phyloP scores from a whole-genome alignment of 2,797 vertebrate species.

The Phyllotis vaccarum region DNA sequence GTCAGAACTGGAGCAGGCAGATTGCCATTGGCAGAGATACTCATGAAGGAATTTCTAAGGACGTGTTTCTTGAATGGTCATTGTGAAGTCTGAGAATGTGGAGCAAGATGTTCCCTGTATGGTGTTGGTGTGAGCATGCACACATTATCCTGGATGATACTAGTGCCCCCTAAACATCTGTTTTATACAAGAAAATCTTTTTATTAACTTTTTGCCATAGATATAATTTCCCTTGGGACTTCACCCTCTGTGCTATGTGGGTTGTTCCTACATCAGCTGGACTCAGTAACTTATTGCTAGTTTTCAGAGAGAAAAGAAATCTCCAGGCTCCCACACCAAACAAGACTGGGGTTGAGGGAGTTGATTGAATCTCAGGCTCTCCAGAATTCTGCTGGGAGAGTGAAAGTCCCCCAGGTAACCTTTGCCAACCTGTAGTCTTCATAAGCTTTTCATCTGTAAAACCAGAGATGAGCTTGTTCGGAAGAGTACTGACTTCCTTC shows the following conservation, averaged over 20 bases:
- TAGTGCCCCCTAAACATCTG: no score
- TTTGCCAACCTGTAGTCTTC: slow-evolving; percentile 32
- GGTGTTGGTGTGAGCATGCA: neutral
- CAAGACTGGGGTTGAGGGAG: slow-evolving; percentile 52
- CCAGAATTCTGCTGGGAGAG: slow-evolving; percentile 23
- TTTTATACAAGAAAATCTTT: neutral
- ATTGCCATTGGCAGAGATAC: neutral
- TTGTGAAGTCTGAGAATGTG: neutral
- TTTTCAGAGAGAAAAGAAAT: neutral
- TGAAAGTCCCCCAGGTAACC: slow-evolving; percentile 24
- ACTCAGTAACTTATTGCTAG: slow-evolving; percentile 40
- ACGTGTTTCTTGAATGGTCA: neutral
- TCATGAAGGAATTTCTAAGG: neutral
- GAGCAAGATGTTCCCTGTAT: neutral
- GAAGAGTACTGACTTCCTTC: neutral
- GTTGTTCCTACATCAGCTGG: neutral
- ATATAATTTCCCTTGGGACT: neutral
- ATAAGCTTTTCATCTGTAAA: slow-evolving; percentile 73
- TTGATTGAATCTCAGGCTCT: slow-evolving; percentile 74
- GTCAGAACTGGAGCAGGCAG: slow-evolving; percentile 57
- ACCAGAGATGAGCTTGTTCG: slow-evolving; percentile 54
- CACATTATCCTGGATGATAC: neutral
- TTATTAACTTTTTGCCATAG: neutral
- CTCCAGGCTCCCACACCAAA: neutral
- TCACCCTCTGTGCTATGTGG: neutral